Conservation (phyloP, 2,113 vertebrate species). For the Scopus umbretta region DNA sequence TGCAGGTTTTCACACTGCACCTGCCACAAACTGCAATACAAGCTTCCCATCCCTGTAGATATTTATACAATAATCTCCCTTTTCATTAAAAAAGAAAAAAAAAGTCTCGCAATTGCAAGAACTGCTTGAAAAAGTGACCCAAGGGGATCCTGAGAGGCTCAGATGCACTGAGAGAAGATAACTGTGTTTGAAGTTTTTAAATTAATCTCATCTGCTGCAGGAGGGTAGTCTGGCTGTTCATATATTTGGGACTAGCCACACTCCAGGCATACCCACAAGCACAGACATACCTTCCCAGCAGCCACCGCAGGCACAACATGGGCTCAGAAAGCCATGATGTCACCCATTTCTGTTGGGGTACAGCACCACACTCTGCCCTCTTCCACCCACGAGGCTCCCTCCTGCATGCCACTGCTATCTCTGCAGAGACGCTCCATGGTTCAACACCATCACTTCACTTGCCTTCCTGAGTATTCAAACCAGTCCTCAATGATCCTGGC, state of each 20-base stretch:
- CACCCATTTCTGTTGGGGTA: neutral
- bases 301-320: rapidly evolving
- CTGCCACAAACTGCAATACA: rapidly evolving
- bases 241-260: neutral
- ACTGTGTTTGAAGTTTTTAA: neutral
- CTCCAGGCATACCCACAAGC: neutral
- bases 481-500: neutral
- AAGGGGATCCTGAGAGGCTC: neutral
- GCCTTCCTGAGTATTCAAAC: neutral
- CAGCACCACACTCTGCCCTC: rapidly evolving
- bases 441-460: neutral
- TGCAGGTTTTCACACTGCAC: neutral
- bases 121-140: neutral
- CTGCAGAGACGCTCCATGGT: neutral
- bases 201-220: neutral
- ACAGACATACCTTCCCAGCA: neutral
- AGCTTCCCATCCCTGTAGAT: neutral
- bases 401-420: rapidly evolving
- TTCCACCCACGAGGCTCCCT: neutral
- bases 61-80: neutral
- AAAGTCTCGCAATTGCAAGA: neutral
- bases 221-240: neutral
- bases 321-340: neutral
- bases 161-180: neutral
- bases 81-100: neutral